These are phyloP conservation scores for Cavia aperea DNA, from an alignment of 2,113 vertebrate genomes.

Conservation along the genomic window DNA sequence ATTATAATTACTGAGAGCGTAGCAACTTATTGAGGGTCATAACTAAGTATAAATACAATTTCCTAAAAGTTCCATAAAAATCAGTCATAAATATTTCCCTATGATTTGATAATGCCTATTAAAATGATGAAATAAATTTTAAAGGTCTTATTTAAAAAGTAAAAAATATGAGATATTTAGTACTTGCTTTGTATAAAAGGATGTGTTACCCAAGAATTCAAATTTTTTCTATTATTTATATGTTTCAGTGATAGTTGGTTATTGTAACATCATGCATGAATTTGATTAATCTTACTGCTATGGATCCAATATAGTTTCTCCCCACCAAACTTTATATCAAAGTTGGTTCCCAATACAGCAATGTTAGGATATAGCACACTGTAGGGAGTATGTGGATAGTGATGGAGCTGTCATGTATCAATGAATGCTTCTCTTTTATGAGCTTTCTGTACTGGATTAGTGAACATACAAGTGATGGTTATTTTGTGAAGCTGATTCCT, in stretches of 20 bases:
- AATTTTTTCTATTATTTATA: not conserved
- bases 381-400: rapidly evolving
- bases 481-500: not conserved
- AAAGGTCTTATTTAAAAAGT: not conserved
- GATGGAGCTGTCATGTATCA: rapidly evolving
- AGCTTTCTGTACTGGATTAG: not conserved
- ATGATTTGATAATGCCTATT: not conserved
- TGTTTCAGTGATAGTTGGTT: not conserved
- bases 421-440: too few species aligned
- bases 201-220: not conserved
- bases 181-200: not conserved
- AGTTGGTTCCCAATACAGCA: not conserved
- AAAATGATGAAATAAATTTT: not conserved
- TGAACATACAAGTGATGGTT: not conserved
- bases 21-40: not conserved
- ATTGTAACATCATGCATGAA: not conserved
- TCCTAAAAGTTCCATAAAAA: not conserved
- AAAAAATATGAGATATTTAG: not conserved
- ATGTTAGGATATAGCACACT: not conserved
- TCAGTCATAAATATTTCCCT: not conserved
- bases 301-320: not conserved
- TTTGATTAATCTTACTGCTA: not conserved
- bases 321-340: not conserved
- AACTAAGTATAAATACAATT: not conserved
- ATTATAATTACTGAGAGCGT: not conserved